Base-by-base conservation (phyloP, 2,113 vertebrate genomes). In the Archilochus colubris region DNA sequence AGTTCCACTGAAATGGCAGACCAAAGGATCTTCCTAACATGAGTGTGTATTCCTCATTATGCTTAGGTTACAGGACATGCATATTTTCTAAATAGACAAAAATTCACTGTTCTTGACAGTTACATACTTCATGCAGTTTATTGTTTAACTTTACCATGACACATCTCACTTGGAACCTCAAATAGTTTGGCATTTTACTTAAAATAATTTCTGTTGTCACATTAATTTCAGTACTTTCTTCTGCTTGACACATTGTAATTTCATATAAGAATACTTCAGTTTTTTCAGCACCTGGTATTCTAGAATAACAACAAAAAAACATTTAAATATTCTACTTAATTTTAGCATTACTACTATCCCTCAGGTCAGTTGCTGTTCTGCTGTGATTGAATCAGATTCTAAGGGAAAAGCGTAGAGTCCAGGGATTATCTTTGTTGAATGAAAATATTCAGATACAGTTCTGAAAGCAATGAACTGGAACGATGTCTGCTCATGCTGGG, bases 381-480 rank as follows among this genome's bases (percentile, higher is more conserved):
- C 40, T 86, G 24, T 72, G 64, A 57, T 86, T 70, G 69, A 97
- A 66, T 89, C 43, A 88, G 77, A 59, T 88, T 92, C 21, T 93
- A 48, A 67, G 21, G 43, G 46, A 84, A 64, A 80, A 51, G 14
- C 82, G 17, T 94, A 82, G 50, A 38, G 92, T 80, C 46, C 57
- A 81, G 69, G 74, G 79, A 91, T 95, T 94, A 74, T 95, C 93
- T 96, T 74, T 93, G 55, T 73, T 89, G 86, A 91, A 91, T 94
- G 77, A 91, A 88, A 54, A 54, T 79, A 48, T 94, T 97, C 93
- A 86, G n/a, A 90, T 78, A 77, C 46, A 89, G 66, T 85, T 88
- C 76, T 89, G 46, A 96, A 96, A 96, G 77, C 81, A 94, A 59
- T 91, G 82, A 55, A 79, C 69, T 88, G 77, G 82, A 96, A 96